Percentiles rank a stretch among this genome's conserved stretches.
Conservation (phyloP, 2,113 vertebrate genomes). For the Nothoprocta perdicaria region DNA sequence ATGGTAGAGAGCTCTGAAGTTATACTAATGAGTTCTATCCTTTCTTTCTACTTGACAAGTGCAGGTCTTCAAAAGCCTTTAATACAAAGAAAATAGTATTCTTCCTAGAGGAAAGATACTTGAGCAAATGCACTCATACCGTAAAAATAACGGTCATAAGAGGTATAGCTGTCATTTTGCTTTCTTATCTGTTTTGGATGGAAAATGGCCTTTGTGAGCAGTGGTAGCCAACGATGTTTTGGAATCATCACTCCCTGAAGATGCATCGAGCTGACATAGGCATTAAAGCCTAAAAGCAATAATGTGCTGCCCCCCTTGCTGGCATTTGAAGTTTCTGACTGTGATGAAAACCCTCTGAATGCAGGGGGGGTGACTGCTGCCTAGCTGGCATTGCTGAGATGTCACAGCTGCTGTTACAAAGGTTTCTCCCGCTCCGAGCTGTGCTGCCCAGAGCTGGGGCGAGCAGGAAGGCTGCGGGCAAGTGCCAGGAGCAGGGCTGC, state of each 20-base stretch:
- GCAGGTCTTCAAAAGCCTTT: slow-evolving; percentile 19
- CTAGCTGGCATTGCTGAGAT: slow-evolving; percentile 38
- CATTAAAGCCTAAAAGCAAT: slow-evolving; percentile 12
- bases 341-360: slow-evolving; percentile 34
- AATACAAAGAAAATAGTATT: not conserved
- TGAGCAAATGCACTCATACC: not conserved
- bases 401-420: slow-evolving; percentile 67
- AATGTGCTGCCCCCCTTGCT: not conserved
- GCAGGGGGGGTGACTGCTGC: not conserved
- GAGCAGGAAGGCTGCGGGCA: not conserved
- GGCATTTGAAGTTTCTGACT: slow-evolving; percentile 37
- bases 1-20: not conserved
- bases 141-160: not conserved
- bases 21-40: not conserved
- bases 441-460: not conserved
- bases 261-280: slow-evolving; percentile 21
- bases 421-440: slow-evolving; percentile 39
- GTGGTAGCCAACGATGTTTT: not conserved
- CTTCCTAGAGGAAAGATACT: not conserved
- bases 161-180: not conserved
- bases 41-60: not conserved
- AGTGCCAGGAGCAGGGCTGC: slow-evolving; percentile 34
- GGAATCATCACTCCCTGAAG: not conserved
- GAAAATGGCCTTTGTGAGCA: slow-evolving; percentile 3
- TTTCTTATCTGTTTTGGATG: not conserved